Conservation (phyloP, 2,113 vertebrate species). For the Todiramphus saurophagus region DNA sequence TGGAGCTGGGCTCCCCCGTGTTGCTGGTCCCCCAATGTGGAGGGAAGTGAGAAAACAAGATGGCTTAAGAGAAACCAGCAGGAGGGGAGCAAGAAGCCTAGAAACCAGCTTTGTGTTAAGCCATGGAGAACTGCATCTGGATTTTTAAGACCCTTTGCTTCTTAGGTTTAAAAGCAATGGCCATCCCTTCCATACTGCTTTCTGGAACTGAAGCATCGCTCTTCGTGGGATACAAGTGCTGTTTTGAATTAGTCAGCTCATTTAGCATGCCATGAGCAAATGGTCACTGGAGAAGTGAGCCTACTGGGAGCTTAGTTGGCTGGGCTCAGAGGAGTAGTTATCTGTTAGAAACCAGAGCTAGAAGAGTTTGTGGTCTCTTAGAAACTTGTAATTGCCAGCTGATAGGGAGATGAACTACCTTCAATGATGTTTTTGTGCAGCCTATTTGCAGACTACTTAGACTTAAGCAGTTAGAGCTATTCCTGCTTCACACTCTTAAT, state of each 20-base stretch:
- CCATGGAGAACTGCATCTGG: not conserved
- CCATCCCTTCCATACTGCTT: not conserved
- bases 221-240: not conserved
- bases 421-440: not conserved
- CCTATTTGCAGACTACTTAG: not conserved
- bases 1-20: not conserved
- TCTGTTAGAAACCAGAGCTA: not conserved
- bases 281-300: not conserved
- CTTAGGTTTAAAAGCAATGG: not conserved
- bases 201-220: not conserved
- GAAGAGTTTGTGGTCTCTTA: not conserved
- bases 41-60: not conserved
- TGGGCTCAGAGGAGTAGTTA: not conserved
- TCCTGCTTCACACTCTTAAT: not conserved
- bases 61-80: not conserved
- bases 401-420: not conserved
- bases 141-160: not conserved
- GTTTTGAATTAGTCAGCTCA: not conserved
- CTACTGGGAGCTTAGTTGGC: not conserved
- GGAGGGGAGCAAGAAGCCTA: not conserved
- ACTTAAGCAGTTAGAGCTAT: slow-evolving; percentile 33
- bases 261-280: not conserved
- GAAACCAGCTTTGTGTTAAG: not conserved
- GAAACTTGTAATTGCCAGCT: not conserved
- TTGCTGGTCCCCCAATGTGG: accelerated